phyloP scores from a whole-genome alignment of 2,113 vertebrate genomes.

The Panthera tigris region DNA sequence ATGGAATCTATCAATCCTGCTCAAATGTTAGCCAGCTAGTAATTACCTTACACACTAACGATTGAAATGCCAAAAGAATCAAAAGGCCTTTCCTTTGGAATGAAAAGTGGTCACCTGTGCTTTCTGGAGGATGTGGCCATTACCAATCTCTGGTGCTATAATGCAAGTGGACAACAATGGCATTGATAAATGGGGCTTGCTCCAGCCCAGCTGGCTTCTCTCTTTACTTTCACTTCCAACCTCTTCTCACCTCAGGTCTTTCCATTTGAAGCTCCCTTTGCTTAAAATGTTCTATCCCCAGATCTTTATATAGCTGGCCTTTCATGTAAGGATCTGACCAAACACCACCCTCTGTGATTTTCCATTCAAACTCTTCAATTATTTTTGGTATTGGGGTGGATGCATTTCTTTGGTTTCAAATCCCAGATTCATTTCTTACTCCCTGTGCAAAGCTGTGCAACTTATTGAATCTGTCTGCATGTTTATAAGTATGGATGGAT shows the following conservation, averaged over 20 bases:
- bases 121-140: neutral
- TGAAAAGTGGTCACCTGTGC: neutral
- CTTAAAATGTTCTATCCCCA: neutral
- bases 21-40: conserved; percentile 59
- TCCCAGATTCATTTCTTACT: neutral
- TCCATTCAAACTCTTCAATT: neutral
- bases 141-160: neutral
- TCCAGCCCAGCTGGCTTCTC: neutral
- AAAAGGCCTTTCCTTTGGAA: conserved; percentile 33
- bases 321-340: neutral
- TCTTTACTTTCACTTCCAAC: neutral
- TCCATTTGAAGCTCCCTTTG: neutral
- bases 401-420: neutral
- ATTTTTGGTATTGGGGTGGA: neutral
- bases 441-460: neutral
- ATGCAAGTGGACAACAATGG: neutral
- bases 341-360: neutral
- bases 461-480: neutral
- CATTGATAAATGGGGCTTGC: neutral
- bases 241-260: neutral
- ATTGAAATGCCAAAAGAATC: conserved; percentile 58
- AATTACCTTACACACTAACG: conserved; percentile 44
- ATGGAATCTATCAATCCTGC: conserved; percentile 61
- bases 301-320: neutral
- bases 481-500: neutral